Evolutionary conservation across 2,888 invertebrate species (phyloP).

Genomic region (Balanococcus diminutus): DNA sequence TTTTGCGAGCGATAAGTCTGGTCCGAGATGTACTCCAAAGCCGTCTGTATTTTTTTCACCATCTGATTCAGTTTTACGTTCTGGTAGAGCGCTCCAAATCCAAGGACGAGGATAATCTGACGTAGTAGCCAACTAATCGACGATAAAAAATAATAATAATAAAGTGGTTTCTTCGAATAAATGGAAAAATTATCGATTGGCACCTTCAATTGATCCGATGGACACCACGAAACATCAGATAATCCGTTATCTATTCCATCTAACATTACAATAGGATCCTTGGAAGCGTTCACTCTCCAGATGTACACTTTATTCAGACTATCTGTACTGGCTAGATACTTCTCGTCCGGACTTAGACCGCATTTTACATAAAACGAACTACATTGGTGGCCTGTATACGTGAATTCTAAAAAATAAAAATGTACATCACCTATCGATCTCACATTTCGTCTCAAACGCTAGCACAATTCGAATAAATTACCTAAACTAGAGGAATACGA

Average conservation of each 20-base stretch:
- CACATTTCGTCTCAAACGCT: background rate
- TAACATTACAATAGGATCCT: constrained; percentile 65
- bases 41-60: background rate
- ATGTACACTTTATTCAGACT: constrained; percentile 85
- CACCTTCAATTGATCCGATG: constrained; percentile 32
- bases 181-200: background rate
- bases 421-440: no score
- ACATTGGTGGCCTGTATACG: constrained; percentile 73
- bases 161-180: background rate
- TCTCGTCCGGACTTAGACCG: constrained; percentile 78
- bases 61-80: background rate
- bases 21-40: background rate
- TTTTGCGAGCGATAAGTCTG: background rate
- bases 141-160: background rate
- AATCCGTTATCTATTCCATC: constrained; percentile 16
- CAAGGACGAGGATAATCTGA: constrained; percentile 46
- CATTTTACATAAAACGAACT: constrained; percentile 85
- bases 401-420: constrained; percentile 62
- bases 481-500: constrained; percentile 72
- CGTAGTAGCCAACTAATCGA: constrained; percentile 34
- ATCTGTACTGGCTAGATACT: constrained; percentile 86
- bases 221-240: constrained; percentile 50
- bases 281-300: constrained; percentile 69
- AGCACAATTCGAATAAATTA: constrained; percentile 59
- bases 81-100: constrained; percentile 41